A percentile compares a stretch with the other conserved stretches of the same genome.
Conservation (phyloP, 2,888 invertebrate species). For the Phortica okadai region DNA sequence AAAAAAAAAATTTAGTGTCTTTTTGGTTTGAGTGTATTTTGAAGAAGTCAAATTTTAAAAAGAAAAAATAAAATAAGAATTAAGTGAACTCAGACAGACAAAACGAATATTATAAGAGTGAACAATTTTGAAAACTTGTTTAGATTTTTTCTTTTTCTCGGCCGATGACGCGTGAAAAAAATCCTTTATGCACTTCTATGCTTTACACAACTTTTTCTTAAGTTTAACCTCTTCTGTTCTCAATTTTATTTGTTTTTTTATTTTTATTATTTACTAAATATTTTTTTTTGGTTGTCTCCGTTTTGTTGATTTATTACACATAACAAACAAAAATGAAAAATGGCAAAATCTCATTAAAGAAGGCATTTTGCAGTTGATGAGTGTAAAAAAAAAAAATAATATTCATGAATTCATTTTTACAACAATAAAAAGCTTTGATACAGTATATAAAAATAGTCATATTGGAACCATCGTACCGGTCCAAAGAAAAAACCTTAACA, state of each 20-base stretch:
- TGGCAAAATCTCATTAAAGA: constrained; percentile 2
- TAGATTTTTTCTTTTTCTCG: constrained; percentile 77
- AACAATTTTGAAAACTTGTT: constrained; percentile 64
- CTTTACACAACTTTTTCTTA: constrained; percentile 47
- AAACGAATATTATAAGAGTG: constrained; percentile 32
- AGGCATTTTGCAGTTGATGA: constrained; percentile 67
- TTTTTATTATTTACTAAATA: constrained; percentile 29
- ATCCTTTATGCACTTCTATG: constrained; percentile 19
- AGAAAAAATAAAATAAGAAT: constrained; percentile 42
- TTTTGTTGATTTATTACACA: constrained; percentile 32
- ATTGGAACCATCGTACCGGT: constrained; percentile 77
- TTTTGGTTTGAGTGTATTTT: constrained; percentile 35
- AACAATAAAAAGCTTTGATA: constrained; percentile 42
- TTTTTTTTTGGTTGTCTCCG: constrained; percentile 38
- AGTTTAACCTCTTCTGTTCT: constrained; percentile 41
- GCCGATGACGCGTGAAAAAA: constrained; percentile 64
- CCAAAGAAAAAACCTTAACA: constrained; percentile 78
- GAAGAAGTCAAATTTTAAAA: constrained; percentile 16
- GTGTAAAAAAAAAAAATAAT: not conserved
- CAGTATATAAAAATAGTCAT: constrained; percentile 40
- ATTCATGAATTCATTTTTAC: not conserved
- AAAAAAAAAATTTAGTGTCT: constrained; percentile 31
- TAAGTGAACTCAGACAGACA: constrained; percentile 23
- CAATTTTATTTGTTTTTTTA: constrained; percentile 12
- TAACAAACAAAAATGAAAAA: constrained; percentile 11